Evolutionary conservation across 2,797 vertebrate species (phyloP).

Genomic region (Gastrophryne carolinensis): DNA sequence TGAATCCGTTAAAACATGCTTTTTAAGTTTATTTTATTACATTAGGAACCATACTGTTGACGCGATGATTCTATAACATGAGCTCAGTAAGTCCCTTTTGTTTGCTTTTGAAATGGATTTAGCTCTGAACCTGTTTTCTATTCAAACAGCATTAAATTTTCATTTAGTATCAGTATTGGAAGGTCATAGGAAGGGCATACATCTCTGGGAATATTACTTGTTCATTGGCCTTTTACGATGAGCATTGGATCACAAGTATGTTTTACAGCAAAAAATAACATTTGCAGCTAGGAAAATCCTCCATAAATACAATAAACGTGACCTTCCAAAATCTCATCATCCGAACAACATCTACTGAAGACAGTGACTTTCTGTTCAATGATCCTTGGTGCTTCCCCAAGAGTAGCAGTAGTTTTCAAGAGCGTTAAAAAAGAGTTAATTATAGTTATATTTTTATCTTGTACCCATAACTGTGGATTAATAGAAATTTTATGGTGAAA

Average conservation of each 20-base stretch:
- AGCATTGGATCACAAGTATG: slow-evolving; percentile 58
- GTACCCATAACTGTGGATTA: slow-evolving; percentile 52
- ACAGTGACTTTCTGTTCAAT: slow-evolving; percentile 50
- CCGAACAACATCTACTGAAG: slow-evolving; percentile 39
- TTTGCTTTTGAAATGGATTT: slow-evolving; percentile 56
- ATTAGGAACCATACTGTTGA: slow-evolving; percentile 41
- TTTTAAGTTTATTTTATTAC: not conserved
- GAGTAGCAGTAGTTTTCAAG: slow-evolving; percentile 59
- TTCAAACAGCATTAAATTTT: slow-evolving; percentile 62
- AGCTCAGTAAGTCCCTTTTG: slow-evolving; percentile 41
- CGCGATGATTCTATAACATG: slow-evolving; percentile 54
- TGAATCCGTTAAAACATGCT: slow-evolving; percentile 42
- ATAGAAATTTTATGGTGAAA: slow-evolving; percentile 20
- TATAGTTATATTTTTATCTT: slow-evolving; percentile 54
- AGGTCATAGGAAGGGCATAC: slow-evolving; percentile 58
- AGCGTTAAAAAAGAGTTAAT: slow-evolving; percentile 60
- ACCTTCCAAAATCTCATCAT: slow-evolving; percentile 57
- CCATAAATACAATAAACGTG: slow-evolving; percentile 56
- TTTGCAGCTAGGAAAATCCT: slow-evolving; percentile 59
- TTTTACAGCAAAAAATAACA: slow-evolving; percentile 61
- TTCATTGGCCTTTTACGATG: slow-evolving; percentile 56
- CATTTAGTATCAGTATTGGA: slow-evolving; percentile 60
- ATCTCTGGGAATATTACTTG: slow-evolving; percentile 62
- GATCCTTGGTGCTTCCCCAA: slow-evolving; percentile 52
- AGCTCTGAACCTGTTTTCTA: slow-evolving; percentile 58